A percentile compares a stretch with the other conserved stretches of the same genome.
Evolutionary conservation across 2,113 vertebrate species (phyloP).

Genomic region (Oncorhynchus masou): DNA sequence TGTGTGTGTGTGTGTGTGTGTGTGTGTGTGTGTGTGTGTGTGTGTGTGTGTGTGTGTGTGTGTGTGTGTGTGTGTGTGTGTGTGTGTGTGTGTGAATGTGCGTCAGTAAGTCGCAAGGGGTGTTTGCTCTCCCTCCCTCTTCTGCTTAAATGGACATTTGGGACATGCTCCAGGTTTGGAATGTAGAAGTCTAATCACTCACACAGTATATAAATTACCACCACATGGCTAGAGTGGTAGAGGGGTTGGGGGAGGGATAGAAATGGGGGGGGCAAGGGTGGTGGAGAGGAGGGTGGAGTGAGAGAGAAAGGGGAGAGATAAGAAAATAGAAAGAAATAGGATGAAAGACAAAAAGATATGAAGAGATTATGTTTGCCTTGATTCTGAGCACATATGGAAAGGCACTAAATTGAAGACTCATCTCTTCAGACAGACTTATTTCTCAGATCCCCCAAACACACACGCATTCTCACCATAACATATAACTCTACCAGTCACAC

Average conservation of each 20-base stretch:
- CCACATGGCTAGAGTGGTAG: background rate
- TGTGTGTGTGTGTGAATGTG: constrained; percentile 2
- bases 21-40: background rate
- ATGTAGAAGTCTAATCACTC: constrained; percentile 16
- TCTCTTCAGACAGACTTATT: background rate
- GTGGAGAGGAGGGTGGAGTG: background rate
- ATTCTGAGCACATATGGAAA: background rate
- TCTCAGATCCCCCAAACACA: no score
- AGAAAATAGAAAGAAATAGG: background rate
- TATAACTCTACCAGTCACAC: background rate
- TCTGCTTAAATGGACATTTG: constrained; percentile 45
- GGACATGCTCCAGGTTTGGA: constrained; percentile 35
- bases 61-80: background rate
- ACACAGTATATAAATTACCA: constrained; percentile 43
- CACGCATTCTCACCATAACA: no score
- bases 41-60: background rate
- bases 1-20: background rate
- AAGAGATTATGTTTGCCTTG: background rate
- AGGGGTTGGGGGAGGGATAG: background rate
- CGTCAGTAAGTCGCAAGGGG: constrained; percentile 42
- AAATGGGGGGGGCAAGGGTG: no score
- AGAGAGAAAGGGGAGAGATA: background rate
- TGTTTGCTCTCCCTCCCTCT: constrained; percentile 51
- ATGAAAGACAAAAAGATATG: constrained; percentile 1
- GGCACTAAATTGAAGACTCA: background rate